Evolutionary conservation across 2,888 invertebrate genomes (phyloP).

Genomic region (Orthosia cruda): DNA sequence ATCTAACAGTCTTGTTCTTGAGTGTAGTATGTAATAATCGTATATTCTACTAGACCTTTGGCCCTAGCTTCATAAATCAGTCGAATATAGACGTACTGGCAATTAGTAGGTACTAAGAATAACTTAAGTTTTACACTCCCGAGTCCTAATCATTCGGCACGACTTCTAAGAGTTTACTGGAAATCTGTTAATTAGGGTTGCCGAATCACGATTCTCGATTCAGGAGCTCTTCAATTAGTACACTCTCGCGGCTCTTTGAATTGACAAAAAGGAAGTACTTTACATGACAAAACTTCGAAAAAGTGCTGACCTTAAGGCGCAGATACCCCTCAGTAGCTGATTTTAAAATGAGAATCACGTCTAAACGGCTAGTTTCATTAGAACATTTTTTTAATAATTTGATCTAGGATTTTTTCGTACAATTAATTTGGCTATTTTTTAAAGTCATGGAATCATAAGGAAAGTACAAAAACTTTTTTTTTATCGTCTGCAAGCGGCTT

Average conservation of each 20-base stretch:
- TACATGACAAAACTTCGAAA: not conserved
- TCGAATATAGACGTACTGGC: slow-evolving; percentile 55
- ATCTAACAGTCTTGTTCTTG: slow-evolving; percentile 1
- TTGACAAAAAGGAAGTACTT: not conserved
- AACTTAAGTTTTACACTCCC: slow-evolving; percentile 45
- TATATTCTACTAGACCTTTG: slow-evolving; percentile 61
- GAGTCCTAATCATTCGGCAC: slow-evolving; percentile 22
- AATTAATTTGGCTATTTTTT: too few species aligned
- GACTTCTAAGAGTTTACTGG: not conserved
- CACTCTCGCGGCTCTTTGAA: not conserved
- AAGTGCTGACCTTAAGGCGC: too few species aligned
- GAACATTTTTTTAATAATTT: too few species aligned
- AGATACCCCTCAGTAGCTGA: too few species aligned
- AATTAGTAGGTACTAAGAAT: slow-evolving; percentile 62
- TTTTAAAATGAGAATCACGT: too few species aligned
- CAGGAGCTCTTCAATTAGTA: not conserved
- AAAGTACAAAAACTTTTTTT: too few species aligned
- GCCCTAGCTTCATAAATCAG: slow-evolving; percentile 59
- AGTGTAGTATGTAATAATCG: slow-evolving; percentile 35
- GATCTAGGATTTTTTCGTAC: too few species aligned
- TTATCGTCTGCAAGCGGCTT: too few species aligned
- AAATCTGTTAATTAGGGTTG: slow-evolving; percentile 23
- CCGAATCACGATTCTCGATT: not conserved
- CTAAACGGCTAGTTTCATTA: too few species aligned
- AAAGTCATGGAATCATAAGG: too few species aligned